A percentile compares a stretch with the other conserved stretches of the same genome.
phyloP scores from a whole-genome alignment of 2,113 vertebrate genomes.

The Numenius arquata region DNA sequence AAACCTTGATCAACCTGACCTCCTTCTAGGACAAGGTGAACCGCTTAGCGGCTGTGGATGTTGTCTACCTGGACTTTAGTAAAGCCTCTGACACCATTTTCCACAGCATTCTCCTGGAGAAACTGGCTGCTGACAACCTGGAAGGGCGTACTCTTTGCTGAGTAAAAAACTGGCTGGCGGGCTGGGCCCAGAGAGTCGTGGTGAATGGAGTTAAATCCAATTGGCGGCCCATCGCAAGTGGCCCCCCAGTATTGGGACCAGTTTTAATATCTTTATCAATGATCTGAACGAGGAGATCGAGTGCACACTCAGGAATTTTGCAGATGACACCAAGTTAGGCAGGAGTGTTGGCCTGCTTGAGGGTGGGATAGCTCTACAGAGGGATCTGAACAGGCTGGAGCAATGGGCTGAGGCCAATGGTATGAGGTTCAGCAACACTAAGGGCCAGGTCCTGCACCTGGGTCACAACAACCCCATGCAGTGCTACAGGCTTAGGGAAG shows the following conservation, averaged over 20 bases:
- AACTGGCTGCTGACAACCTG: background rate
- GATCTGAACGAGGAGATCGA: rapidly evolving
- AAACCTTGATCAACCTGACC: background rate
- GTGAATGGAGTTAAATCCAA: background rate
- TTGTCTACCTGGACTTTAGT: background rate
- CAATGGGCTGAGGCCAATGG: rapidly evolving
- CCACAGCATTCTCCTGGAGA: background rate
- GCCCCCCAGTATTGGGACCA: background rate
- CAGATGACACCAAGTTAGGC: background rate
- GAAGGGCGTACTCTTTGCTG: background rate
- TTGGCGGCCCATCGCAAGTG: rapidly evolving
- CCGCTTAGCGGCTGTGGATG: background rate
- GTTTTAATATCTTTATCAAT: background rate
- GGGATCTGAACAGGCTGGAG: background rate
- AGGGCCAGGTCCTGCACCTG: rapidly evolving
- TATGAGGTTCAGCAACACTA: background rate
- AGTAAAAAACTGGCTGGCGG: background rate
- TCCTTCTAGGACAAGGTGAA: background rate
- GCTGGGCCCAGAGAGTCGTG: background rate
- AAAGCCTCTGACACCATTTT: background rate
- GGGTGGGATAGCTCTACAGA: background rate
- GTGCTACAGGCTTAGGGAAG: rapidly evolving
- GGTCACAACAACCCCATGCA: background rate
- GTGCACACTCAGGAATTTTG: background rate
- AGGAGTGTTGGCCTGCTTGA: background rate